Conservation (phyloP, 2,888 invertebrate species). For the Acleris laterana region DNA sequence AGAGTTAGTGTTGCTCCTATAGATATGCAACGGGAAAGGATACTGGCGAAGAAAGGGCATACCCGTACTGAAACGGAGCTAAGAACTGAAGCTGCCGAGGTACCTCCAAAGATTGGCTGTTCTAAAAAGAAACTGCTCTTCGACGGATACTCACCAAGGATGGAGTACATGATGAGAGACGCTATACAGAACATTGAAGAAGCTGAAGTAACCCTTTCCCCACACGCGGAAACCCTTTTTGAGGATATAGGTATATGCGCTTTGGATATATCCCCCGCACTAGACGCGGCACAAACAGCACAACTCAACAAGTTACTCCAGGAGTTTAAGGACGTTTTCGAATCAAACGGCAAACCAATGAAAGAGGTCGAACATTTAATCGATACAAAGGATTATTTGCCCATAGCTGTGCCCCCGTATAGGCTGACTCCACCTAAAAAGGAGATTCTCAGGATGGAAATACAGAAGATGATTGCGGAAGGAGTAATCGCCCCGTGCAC, state of each 20-base stretch:
- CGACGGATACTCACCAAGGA: no score
- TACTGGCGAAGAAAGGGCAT: not conserved
- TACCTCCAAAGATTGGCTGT: slow-evolving; percentile 4
- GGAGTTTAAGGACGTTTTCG: not conserved
- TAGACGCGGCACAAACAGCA: not conserved
- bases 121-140: not conserved
- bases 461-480: not conserved
- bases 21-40: not conserved
- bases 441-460: not conserved
- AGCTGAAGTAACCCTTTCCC: not conserved
- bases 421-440: not conserved
- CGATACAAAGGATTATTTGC: not conserved
- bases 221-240: not conserved
- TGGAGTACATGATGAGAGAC: not conserved
- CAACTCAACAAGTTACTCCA: no score
- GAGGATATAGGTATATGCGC: not conserved
- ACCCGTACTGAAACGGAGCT: not conserved
- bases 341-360: slow-evolving; percentile 1
- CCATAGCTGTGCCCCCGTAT: not conserved
- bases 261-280: not conserved
- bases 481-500: not conserved
- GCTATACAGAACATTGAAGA: slow-evolving; percentile 8
- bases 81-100: not conserved
- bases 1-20: slow-evolving; percentile 3
- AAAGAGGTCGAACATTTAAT: not conserved